phyloP scores from a whole-genome alignment of 2,888 invertebrate genomes.

The Agelastica alni region DNA sequence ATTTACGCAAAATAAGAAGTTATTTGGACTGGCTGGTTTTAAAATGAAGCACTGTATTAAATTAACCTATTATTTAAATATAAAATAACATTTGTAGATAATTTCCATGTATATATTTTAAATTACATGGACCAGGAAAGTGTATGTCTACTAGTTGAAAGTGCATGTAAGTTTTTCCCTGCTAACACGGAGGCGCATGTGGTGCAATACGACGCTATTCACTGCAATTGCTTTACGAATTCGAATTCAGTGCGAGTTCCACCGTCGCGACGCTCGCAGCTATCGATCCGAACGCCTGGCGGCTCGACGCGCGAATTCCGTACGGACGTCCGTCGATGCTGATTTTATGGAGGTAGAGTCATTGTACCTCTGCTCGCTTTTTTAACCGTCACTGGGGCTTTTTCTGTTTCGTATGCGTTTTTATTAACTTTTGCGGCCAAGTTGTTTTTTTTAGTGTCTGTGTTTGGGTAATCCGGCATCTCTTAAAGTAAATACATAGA shows the following conservation, averaged over 20 bases:
- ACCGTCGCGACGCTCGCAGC: constrained; percentile 44
- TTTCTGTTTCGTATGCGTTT: constrained; percentile 13
- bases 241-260: constrained; percentile 40
- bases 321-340: neutral
- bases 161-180: too few relatives aligned
- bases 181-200: constrained; percentile 20
- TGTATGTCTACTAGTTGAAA: too few relatives aligned
- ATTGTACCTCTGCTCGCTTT: constrained; percentile 18
- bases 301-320: constrained; percentile 10
- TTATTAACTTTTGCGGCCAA: neutral
- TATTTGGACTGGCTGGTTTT: too few relatives aligned
- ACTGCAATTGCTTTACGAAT: constrained; percentile 19
- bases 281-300: constrained; percentile 27
- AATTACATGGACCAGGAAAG: too few relatives aligned
- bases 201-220: constrained; percentile 22
- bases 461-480: neutral
- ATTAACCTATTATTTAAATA: too few relatives aligned
- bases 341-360: constrained; percentile 12
- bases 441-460: neutral
- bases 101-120: too few relatives aligned
- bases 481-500: constrained; percentile 1
- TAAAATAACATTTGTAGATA: too few relatives aligned
- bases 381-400: neutral
- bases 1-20: too few relatives aligned
- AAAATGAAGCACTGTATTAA: too few relatives aligned